Evolutionary conservation across 2,888 invertebrate species (phyloP), one percentile per base, ranked within the genome.

Genomic region (Aspidiotus rigidus): DNA sequence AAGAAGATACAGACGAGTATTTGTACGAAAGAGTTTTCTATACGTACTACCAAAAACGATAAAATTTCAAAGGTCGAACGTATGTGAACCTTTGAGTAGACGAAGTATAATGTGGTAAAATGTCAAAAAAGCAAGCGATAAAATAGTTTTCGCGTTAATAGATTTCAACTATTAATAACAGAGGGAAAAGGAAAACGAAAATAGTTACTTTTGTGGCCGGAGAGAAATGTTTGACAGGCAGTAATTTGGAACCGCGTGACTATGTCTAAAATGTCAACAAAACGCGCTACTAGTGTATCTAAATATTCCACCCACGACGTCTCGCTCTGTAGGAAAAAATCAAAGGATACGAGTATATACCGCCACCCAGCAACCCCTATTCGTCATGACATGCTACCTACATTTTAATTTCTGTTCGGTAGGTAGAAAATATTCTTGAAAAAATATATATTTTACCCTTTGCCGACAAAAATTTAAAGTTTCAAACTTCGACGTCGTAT

Each of bases 211-310:
- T 44, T 56, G 64, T 42, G 57, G 57, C 56, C 28, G 56, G 40
- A 55, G 54, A 64, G 64, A 64, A 64, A 56, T 56, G 56, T 64
- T 64, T 64, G 64, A 64, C 64, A 64, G 64, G 64, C 64, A 42
- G 64, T 64, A 64, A 64, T 64, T 64, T 64, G 57, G 64, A 64
- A 64, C 56, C 13, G 64, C 56, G 64, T 40, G 64, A 28, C 40
- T 64, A 64, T 57, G 56, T 56, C 64, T 54, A 64, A 56, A 42
- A 57, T 64, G 64, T 64, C 64, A 64, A 64, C 64, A 40, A 54
- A 64, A 54, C 17, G 64, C 49, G 49, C 54, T 54, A 64, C 55
- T 54, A 62, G 42, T 13, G 42, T 49, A 39, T 64, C 64, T 64
- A 64, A 39, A 64, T 64, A 54, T 64, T 53, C 64, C 64, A 64